Evolutionary conservation across 2,113 vertebrate genomes (phyloP).

Genomic region (Fulmarus glacialis): DNA sequence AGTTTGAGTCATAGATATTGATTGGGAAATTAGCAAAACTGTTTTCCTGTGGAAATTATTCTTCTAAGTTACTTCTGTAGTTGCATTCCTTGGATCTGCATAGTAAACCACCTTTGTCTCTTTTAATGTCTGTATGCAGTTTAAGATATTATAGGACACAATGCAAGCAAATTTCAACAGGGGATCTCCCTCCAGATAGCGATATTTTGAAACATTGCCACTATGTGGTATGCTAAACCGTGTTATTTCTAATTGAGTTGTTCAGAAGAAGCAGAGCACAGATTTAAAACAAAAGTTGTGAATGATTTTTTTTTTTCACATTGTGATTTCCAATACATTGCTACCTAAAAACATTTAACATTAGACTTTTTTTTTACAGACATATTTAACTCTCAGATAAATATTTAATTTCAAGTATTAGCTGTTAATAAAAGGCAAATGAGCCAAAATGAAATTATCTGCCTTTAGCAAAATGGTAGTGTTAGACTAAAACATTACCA

Average conservation of each 20-base stretch:
- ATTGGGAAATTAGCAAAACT: background rate
- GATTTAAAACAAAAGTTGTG: background rate
- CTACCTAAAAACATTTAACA: background rate
- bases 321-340: background rate
- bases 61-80: background rate
- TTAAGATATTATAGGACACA: background rate
- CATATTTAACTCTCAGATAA: background rate
- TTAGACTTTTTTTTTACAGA: background rate
- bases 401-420: background rate
- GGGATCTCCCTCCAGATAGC: background rate
- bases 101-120: background rate
- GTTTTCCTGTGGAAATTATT: background rate
- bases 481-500: background rate
- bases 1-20: background rate
- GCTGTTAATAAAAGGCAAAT: background rate
- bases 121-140: background rate
- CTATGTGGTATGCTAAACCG: background rate
- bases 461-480: background rate
- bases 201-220: background rate
- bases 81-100: background rate
- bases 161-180: rapidly evolving
- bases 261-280: background rate
- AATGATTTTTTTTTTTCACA: background rate
- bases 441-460: background rate
- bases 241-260: background rate